Conservation (phyloP, 2,888 invertebrate genomes). For the Celastrina argiolus region DNA sequence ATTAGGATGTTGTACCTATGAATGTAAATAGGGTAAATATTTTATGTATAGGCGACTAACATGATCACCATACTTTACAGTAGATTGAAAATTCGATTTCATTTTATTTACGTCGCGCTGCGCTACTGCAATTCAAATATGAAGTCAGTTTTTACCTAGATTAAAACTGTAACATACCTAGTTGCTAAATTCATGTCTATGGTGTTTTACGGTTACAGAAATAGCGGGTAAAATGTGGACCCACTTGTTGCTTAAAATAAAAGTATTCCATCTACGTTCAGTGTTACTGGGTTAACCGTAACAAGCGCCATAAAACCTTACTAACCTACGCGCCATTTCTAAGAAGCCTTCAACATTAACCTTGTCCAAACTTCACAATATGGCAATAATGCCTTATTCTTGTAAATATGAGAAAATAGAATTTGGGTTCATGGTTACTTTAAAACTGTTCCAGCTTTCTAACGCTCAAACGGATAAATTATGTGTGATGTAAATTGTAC, state of each 20-base stretch:
- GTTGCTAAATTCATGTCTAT: background rate
- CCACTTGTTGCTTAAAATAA: background rate
- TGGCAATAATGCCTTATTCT: background rate
- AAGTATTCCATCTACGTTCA: background rate
- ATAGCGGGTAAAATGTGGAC: background rate
- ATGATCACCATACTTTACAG: background rate
- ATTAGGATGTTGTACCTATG: too few relatives aligned
- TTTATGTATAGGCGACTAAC: too few relatives aligned
- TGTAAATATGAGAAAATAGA: background rate
- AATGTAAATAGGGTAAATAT: too few relatives aligned
- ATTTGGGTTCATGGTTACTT: background rate
- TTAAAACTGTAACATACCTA: background rate
- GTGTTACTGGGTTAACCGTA: constrained; percentile 5
- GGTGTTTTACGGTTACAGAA: background rate
- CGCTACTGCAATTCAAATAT: too few relatives aligned
- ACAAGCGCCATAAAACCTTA: background rate
- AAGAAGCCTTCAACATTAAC: background rate
- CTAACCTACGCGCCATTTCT: background rate
- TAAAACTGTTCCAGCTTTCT: background rate
- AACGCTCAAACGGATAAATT: background rate
- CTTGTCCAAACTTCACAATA: background rate
- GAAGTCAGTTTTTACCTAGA: too few relatives aligned
- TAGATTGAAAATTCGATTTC: too few relatives aligned
- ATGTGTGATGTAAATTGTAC: too few relatives aligned
- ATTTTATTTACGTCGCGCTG: too few relatives aligned